phyloP scores from a whole-genome alignment of 2,888 invertebrate species.

The Idaea biselata region DNA sequence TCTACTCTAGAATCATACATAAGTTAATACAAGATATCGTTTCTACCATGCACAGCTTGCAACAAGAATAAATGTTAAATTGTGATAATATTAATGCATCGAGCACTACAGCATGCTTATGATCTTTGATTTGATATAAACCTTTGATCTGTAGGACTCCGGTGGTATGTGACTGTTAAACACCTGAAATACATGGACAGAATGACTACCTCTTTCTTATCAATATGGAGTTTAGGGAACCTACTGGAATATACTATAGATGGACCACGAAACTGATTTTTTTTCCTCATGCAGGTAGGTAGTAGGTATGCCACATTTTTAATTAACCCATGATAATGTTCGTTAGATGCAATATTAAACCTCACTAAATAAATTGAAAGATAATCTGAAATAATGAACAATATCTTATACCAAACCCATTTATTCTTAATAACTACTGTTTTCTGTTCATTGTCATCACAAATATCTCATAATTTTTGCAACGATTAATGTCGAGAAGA shows the following conservation, averaged over 20 bases:
- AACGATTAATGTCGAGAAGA: too few relatives aligned
- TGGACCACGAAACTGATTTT: too few relatives aligned
- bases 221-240: not conserved
- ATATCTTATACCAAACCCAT: too few relatives aligned
- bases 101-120: slow-evolving; percentile 74
- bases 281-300: too few relatives aligned
- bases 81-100: slow-evolving; percentile 46
- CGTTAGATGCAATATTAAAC: too few relatives aligned
- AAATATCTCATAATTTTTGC: too few relatives aligned
- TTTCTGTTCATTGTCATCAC: too few relatives aligned
- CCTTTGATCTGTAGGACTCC: slow-evolving; percentile 96
- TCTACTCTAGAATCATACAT: not conserved
- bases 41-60: slow-evolving; percentile 61
- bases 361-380: too few relatives aligned
- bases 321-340: too few relatives aligned
- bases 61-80: slow-evolving; percentile 43
- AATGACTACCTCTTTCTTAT: slow-evolving; percentile 63
- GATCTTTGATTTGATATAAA: slow-evolving; percentile 83
- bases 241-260: not conserved
- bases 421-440: too few relatives aligned
- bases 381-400: too few relatives aligned
- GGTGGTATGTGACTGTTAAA: slow-evolving; percentile 97
- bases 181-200: slow-evolving; percentile 87
- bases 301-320: too few relatives aligned
- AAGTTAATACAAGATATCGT: not conserved